Conservation (phyloP, 1,140 invertebrate genomes). For the Eriocheir sinensis region DNA sequence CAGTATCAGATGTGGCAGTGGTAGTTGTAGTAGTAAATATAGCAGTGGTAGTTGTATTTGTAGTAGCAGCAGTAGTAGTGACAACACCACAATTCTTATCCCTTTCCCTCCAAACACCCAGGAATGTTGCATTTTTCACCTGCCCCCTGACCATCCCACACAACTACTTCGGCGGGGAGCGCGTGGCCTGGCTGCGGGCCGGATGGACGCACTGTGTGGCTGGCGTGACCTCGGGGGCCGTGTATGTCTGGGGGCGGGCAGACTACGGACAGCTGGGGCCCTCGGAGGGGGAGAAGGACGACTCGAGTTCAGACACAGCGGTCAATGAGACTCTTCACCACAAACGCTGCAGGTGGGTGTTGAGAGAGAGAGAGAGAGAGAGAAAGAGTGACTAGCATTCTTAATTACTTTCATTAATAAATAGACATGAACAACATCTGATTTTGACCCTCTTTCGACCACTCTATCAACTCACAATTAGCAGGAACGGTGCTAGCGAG, state of each 20-base stretch:
- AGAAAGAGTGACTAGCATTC: neutral
- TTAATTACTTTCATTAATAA: too few species aligned
- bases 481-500: too few species aligned
- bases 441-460: too few species aligned
- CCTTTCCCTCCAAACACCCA: too few species aligned
- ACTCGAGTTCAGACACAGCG: constrained; percentile 69
- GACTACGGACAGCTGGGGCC: constrained; percentile 89
- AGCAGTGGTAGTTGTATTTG: too few species aligned
- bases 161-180: constrained; percentile 79
- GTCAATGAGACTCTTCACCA: constrained; percentile 49
- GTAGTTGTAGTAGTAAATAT: too few species aligned
- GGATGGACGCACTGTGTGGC: constrained; percentile 90
- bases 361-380: neutral
- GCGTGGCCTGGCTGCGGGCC: constrained; percentile 81
- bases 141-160: constrained; percentile 83
- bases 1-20: too few species aligned
- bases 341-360: constrained; percentile 65
- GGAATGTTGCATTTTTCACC: constrained; percentile 80
- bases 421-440: too few species aligned
- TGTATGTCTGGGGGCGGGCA: constrained; percentile 90
- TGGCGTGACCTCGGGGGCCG: constrained; percentile 83
- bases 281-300: constrained; percentile 73
- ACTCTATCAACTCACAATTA: too few species aligned
- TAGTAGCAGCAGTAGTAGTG: too few species aligned
- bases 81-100: too few species aligned